Percentiles rank a stretch among this genome's conserved stretches.
These are phyloP conservation scores for Echinometra lucunter DNA, from an alignment of 53 echinoderm and acorn worm species.

Conservation along the genomic window DNA sequence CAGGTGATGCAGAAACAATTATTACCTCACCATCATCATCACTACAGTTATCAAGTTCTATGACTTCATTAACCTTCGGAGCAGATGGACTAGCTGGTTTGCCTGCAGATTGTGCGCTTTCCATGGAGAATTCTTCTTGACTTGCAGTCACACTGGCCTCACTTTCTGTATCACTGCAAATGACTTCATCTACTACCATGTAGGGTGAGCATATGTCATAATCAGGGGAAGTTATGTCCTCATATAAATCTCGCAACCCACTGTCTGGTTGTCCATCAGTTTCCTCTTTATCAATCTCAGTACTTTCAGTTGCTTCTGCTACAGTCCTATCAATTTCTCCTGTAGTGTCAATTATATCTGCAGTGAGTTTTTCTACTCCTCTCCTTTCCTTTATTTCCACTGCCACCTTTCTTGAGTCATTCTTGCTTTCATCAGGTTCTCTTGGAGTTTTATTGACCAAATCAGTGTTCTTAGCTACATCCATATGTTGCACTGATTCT, in stretches of 20 bases:
- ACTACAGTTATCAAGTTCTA: not conserved
- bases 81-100: not conserved
- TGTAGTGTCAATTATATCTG: not conserved
- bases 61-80: not conserved
- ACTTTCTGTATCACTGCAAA: slow-evolving; percentile 15
- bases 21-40: slow-evolving; percentile 10
- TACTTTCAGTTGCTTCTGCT: not conserved
- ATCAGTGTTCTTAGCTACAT: not conserved
- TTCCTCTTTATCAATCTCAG: not conserved
- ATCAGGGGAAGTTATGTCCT: slow-evolving; percentile 10
- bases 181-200: slow-evolving; percentile 7
- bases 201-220: not conserved
- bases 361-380: too few relatives aligned
- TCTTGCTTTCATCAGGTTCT: too few relatives aligned
- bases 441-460: too few relatives aligned
- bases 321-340: not conserved
- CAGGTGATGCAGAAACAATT: not conserved
- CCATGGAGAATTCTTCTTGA: not conserved
- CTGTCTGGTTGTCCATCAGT: not conserved
- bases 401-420: too few relatives aligned
- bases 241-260: not conserved
- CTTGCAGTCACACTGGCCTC: not conserved
- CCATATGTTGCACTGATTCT: not conserved
- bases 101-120: not conserved
- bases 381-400: too few relatives aligned